A percentile compares a stretch with the other conserved stretches of the same genome.
Conservation (phyloP, 2,888 invertebrate species). For the Electrophaes corylata region DNA sequence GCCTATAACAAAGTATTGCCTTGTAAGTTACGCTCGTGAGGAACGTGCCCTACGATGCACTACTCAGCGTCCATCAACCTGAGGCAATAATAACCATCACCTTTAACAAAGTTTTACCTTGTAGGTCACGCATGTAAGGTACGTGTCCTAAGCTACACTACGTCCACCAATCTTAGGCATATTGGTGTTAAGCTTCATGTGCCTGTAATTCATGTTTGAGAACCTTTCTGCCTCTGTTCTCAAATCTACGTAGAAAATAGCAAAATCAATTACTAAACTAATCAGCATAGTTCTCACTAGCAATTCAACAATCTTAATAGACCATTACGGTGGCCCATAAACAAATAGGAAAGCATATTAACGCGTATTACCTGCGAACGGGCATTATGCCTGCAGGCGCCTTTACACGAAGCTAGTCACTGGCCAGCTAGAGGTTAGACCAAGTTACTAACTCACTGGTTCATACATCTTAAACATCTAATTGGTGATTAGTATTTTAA, state of each 20-base stretch:
- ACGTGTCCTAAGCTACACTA: too few relatives aligned
- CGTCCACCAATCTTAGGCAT: too few relatives aligned
- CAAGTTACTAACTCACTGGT: background rate
- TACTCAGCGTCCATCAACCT: too few relatives aligned
- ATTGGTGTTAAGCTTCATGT: too few relatives aligned
- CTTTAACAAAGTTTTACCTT: too few relatives aligned
- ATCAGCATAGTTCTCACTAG: constrained; percentile 40
- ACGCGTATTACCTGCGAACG: constrained; percentile 43
- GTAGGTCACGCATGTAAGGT: too few relatives aligned
- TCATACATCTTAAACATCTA: too few relatives aligned
- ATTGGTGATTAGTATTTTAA: too few relatives aligned
- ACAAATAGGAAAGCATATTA: constrained; percentile 58
- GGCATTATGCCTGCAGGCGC: constrained; percentile 8
- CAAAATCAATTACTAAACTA: constrained; percentile 40
- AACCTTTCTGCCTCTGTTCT: background rate
- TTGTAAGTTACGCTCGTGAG: too few relatives aligned
- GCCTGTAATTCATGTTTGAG: background rate
- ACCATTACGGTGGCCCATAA: constrained; percentile 54
- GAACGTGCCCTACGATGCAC: too few relatives aligned
- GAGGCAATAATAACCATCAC: too few relatives aligned
- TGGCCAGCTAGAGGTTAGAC: background rate
- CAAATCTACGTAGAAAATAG: constrained; percentile 24
- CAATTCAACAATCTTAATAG: constrained; percentile 53
- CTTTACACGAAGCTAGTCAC: constrained; percentile 12
- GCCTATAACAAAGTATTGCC: too few relatives aligned